phyloP scores from a whole-genome alignment of 2,888 invertebrate species.

The Clanis bilineata region DNA sequence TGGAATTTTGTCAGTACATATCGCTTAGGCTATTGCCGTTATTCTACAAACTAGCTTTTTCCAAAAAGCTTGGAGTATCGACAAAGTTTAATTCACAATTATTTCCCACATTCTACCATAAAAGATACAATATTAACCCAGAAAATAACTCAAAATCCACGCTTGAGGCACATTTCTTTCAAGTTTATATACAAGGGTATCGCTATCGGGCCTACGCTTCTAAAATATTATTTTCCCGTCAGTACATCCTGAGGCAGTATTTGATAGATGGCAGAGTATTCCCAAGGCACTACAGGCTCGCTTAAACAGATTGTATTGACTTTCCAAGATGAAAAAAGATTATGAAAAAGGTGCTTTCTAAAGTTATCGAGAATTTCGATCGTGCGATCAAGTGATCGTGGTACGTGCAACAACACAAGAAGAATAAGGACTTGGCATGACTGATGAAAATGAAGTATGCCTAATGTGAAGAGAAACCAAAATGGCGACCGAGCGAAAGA shows the following conservation, averaged over 20 bases:
- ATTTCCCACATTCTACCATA: too few relatives aligned
- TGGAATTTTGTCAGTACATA: too few relatives aligned
- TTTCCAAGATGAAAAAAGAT: neutral
- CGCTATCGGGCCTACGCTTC: neutral
- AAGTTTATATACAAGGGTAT: neutral
- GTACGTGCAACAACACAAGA: too few relatives aligned
- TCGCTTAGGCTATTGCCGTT: too few relatives aligned
- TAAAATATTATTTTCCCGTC: conserved; percentile 26
- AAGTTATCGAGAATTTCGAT: neutral
- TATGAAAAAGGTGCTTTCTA: neutral
- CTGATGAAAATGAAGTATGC: too few relatives aligned
- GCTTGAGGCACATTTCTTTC: neutral
- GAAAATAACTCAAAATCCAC: neutral
- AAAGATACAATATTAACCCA: too few relatives aligned
- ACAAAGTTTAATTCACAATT: too few relatives aligned
- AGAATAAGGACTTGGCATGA: too few relatives aligned
- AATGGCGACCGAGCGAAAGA: too few relatives aligned
- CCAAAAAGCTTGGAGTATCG: too few relatives aligned
- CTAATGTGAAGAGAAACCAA: too few relatives aligned
- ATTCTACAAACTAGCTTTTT: too few relatives aligned
- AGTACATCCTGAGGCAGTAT: conserved; percentile 18
- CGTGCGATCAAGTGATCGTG: neutral
- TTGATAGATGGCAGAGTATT: conserved; percentile 35
- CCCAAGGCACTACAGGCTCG: conserved; percentile 9
- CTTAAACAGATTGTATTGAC: neutral